Evolutionary conservation across 1,140 invertebrate genomes (phyloP), one percentile per base, ranked within the genome.

Genomic region (Chionoecetes opilio): DNA sequence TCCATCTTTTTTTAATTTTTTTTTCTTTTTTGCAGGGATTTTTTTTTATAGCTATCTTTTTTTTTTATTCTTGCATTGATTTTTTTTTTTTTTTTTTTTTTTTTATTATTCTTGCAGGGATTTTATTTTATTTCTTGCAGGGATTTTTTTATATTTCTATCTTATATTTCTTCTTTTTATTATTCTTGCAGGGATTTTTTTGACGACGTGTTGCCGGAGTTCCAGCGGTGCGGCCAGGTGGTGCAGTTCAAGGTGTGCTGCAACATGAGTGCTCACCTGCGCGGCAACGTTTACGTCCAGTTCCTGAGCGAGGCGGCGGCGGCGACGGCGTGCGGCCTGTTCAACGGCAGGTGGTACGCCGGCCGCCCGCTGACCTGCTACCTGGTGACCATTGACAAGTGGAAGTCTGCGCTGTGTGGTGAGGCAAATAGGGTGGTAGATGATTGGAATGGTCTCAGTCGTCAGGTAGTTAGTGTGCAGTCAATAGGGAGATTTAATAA

Each of bases 231-330:
- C 97, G 99, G 99, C 29, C 97, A 97, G 96, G 98, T 99, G 87
- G 95, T 97, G n/a, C 98, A 99, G 96, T 98, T 99, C 96, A 98
- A 98, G 97, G 98, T 99, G 21, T 99, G 99, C 97, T 98, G 98
- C 96, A 99, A 99, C 97, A 98, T 97, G 94, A 98, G 99, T 96
- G 97, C 98, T 91, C 99, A 99, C 97, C 97, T 99, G 0, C 97
- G 99, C 92, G 99, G 99, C 0, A 99, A 99, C 97, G 98, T 99
- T 85, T 99, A 99, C 96, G 97, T 99, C 82, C 98, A 99, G 97
- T 99, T 98, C 97, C 97, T 97, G 34, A 97, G 97, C 96, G 97
- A 98, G 96, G 97, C 98, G 85, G 98, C 98, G 95, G 98, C 98
- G 6, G 97, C 98, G 0, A 97, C 97, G 94, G 98, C 98, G 21